Evolutionary conservation across 2,888 invertebrate genomes (phyloP).

Genomic region (Drosophila atripex): DNA sequence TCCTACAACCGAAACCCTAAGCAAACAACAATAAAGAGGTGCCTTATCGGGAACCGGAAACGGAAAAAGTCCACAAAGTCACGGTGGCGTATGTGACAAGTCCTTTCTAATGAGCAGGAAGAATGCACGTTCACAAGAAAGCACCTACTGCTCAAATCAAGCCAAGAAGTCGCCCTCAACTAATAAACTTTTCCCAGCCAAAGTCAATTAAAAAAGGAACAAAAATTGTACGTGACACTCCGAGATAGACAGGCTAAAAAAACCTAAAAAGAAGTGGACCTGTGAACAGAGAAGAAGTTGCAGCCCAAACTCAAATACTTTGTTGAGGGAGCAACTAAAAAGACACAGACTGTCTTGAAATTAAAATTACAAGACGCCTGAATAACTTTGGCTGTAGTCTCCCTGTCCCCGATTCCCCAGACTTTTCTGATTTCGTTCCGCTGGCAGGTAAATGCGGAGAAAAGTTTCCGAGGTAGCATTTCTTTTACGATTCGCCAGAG

Average conservation of each 20-base stretch:
- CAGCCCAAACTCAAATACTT: slow-evolving; percentile 23
- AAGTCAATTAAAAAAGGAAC: slow-evolving; percentile 83
- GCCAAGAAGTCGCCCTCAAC: slow-evolving; percentile 46
- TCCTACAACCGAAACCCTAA: slow-evolving; percentile 1
- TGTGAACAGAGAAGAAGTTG: slow-evolving; percentile 14
- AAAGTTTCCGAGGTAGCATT: slow-evolving; percentile 75
- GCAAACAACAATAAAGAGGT: slow-evolving; percentile 40
- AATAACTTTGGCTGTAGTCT: slow-evolving; percentile 44
- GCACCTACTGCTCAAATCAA: slow-evolving; percentile 65
- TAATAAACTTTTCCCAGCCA: slow-evolving; percentile 68
- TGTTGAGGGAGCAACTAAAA: slow-evolving; percentile 63
- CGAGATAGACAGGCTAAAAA: slow-evolving; percentile 41
- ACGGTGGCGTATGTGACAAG: slow-evolving; percentile 70
- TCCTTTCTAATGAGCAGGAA: slow-evolving; percentile 66
- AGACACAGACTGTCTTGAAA: slow-evolving; percentile 70
- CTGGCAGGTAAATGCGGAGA: slow-evolving; percentile 51
- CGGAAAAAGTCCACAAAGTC: slow-evolving; percentile 42
- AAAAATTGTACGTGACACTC: slow-evolving; percentile 79
- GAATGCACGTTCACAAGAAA: slow-evolving; percentile 24
- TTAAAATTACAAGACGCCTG: slow-evolving; percentile 76
- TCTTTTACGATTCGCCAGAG: slow-evolving; percentile 72
- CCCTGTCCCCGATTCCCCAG: neutral
- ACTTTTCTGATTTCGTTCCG: neutral
- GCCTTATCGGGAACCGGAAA: slow-evolving; percentile 55
- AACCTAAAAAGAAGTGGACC: neutral